A percentile compares a stretch with the other conserved stretches of the same genome.
These are phyloP conservation scores for Serinus canaria DNA, from an alignment of 2,113 vertebrate genomes.

Conservation along the genomic window DNA sequence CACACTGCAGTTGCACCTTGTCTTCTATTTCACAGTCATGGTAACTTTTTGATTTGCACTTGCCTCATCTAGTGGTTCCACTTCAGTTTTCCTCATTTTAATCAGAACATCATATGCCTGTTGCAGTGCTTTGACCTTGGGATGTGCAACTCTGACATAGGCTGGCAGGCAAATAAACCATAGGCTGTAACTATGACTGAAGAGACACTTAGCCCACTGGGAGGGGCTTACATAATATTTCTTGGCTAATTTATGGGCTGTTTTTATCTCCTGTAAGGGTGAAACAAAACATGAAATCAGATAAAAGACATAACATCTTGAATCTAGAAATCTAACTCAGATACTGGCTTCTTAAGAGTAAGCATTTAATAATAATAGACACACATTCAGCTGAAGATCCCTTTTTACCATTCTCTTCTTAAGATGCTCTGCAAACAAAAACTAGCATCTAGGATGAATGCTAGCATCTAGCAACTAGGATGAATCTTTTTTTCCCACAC, in stretches of 20 bases:
- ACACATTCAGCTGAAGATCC: neutral
- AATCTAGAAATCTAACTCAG: neutral
- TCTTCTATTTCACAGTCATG: neutral
- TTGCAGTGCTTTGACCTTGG: slow-evolving; percentile 88
- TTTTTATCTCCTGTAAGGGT: slow-evolving; percentile 88
- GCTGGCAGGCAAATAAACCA: slow-evolving; percentile 98
- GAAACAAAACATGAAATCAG: neutral
- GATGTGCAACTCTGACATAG: slow-evolving; percentile 83
- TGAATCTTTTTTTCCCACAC: neutral
- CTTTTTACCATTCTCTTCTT: neutral
- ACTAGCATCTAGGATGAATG: too few species aligned
- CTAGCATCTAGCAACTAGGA: too few species aligned
- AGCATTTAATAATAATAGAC: neutral
- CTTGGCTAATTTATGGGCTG: slow-evolving; percentile 92
- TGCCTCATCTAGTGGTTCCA: slow-evolving; percentile 95
- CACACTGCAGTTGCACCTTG: neutral
- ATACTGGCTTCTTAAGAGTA: neutral
- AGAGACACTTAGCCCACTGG: slow-evolving; percentile 93
- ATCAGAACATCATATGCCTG: slow-evolving; percentile 90
- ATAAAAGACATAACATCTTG: neutral
- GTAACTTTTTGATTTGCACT: neutral
- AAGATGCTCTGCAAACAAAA: neutral
- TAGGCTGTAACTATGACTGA: slow-evolving; percentile 94
- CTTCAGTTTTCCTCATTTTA: slow-evolving; percentile 90
- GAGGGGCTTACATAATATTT: slow-evolving; percentile 83